A percentile compares a stretch with the other conserved stretches of the same genome.
Conservation (phyloP, 2,797 vertebrate species). For the Nannoperca obscura region DNA sequence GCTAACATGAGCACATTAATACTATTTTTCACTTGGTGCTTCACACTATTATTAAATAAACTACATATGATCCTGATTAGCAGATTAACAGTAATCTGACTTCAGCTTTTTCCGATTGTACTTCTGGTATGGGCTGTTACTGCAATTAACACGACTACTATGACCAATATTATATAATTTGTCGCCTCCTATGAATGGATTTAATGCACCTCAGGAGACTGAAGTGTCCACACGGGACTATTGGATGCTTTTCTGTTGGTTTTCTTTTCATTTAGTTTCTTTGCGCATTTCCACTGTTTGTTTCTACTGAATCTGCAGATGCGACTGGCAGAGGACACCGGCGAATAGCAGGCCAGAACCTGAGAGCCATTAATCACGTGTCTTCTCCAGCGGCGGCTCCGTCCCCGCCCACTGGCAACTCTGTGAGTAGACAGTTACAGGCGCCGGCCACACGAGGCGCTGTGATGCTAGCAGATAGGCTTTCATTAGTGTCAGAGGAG, state of each 20-base stretch:
- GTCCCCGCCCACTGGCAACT: constrained; percentile 64
- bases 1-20: too few species aligned
- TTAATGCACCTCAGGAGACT: too few species aligned
- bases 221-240: too few species aligned
- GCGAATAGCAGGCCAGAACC: constrained; percentile 69
- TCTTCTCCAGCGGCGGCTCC: constrained; percentile 59
- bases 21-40: too few species aligned
- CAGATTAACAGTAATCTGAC: too few species aligned
- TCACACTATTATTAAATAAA: too few species aligned
- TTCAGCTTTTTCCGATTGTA: too few species aligned
- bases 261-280: neutral
- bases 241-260: neutral
- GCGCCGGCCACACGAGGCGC: neutral
- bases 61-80: too few species aligned
- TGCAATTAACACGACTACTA: too few species aligned
- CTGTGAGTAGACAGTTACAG: constrained; percentile 74
- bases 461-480: neutral
- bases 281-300: neutral
- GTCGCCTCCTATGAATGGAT: too few species aligned
- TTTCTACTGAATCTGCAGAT: constrained; percentile 49
- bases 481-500: neutral
- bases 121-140: too few species aligned
- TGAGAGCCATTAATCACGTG: constrained; percentile 52
- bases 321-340: constrained; percentile 65
- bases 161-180: too few species aligned